Evolutionary conservation across 2,797 vertebrate genomes (phyloP).

Genomic region (Esox lucius): DNA sequence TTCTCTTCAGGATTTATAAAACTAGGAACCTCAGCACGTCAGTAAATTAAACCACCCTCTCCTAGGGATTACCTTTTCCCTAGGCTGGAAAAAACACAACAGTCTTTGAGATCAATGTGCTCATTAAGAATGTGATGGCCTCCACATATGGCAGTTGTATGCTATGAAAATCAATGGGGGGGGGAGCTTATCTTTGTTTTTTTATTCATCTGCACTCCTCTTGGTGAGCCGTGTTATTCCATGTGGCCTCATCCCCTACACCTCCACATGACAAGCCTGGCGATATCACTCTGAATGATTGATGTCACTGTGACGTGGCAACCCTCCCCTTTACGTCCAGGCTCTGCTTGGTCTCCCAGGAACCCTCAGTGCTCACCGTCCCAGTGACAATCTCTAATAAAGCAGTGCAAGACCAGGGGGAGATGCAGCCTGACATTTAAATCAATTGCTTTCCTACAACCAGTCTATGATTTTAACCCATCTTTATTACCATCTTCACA

Average conservation of each 20-base stretch:
- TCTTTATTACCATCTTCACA: constrained; percentile 62
- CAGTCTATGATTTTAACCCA: constrained; percentile 62
- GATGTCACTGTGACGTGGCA: constrained; percentile 51
- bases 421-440: constrained; percentile 71
- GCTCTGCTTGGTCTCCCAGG: constrained; percentile 62
- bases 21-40: constrained; percentile 47
- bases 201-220: constrained; percentile 56
- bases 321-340: constrained; percentile 34
- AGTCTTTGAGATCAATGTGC: constrained; percentile 65
- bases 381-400: constrained; percentile 72
- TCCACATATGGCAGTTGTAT: constrained; percentile 48
- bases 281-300: constrained; percentile 76
- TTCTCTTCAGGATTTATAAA: constrained; percentile 56
- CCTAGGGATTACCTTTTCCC: constrained; percentile 35
- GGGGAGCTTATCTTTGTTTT: constrained; percentile 29
- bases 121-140: constrained; percentile 66
- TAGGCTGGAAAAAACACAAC: constrained; percentile 20
- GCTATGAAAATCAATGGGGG: constrained; percentile 51
- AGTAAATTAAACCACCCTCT: constrained; percentile 68
- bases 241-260: constrained; percentile 37
- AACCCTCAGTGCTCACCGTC: constrained; percentile 52
- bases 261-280: constrained; percentile 69
- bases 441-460: constrained; percentile 69
- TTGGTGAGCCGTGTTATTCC: constrained; percentile 51
- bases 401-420: constrained; percentile 53